Percentiles rank a stretch among this genome's conserved stretches.
Conservation (phyloP, 2,113 vertebrate species). For the Neotragus moschatus region DNA sequence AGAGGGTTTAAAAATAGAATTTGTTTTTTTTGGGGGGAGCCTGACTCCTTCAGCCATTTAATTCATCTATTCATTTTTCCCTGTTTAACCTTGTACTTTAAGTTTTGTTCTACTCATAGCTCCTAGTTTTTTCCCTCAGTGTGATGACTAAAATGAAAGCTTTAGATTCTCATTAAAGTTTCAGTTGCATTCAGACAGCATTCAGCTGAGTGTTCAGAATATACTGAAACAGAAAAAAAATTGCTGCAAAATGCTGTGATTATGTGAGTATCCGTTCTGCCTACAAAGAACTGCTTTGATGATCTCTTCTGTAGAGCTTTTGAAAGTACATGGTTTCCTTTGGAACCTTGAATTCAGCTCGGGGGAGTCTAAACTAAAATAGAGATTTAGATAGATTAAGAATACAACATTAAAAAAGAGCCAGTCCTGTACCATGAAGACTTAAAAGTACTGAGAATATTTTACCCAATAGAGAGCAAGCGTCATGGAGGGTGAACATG, state of each 20-base stretch:
- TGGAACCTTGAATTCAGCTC: neutral
- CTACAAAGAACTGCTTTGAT: neutral
- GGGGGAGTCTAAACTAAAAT: neutral
- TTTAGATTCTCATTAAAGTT: neutral
- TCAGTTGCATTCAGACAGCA: neutral
- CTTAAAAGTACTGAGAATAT: neutral
- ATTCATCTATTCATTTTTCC: neutral
- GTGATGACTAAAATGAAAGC: neutral
- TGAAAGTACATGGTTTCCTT: neutral
- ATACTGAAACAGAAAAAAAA: neutral
- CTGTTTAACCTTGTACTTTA: neutral
- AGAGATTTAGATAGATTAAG: neutral
- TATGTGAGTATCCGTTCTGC: neutral
- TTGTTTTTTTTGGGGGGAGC: neutral
- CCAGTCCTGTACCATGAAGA: neutral
- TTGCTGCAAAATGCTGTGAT: conserved; percentile 15
- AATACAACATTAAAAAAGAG: neutral
- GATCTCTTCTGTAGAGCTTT: neutral
- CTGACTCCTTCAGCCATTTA: neutral
- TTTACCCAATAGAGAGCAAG: neutral
- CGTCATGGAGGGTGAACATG: neutral
- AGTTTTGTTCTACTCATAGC: neutral
- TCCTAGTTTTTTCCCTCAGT: neutral
- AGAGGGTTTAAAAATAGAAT: neutral
- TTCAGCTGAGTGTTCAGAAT: neutral